phyloP scores from a whole-genome alignment of 2,888 invertebrate genomes.

The Plagodis dolabraria region DNA sequence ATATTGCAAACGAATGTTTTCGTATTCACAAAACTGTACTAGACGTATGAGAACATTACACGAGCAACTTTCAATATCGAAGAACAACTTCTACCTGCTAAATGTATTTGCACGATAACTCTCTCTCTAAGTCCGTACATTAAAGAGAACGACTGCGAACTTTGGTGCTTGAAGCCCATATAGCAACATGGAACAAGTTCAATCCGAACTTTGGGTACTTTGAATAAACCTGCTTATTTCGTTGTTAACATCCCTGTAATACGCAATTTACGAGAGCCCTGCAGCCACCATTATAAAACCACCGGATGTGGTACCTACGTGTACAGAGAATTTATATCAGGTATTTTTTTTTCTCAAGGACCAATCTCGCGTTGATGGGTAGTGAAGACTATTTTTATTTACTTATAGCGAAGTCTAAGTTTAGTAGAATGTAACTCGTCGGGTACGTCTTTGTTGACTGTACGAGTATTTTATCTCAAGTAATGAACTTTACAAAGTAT shows the following conservation, averaged over 20 bases:
- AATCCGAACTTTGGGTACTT: conserved; percentile 9
- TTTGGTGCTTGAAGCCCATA: conserved; percentile 25
- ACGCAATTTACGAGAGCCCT: not conserved
- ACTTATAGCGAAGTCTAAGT: too few relatives aligned
- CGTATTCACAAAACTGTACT: conserved; percentile 23
- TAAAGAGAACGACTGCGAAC: conserved; percentile 40
- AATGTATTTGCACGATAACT: conserved; percentile 28
- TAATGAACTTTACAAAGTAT: too few relatives aligned
- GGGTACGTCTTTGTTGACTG: too few relatives aligned
- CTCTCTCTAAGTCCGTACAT: conserved; percentile 29
- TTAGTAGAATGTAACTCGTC: too few relatives aligned
- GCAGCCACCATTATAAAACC: not conserved
- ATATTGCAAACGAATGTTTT: conserved; percentile 8
- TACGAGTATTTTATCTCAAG: too few relatives aligned
- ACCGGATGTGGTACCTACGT: too few relatives aligned
- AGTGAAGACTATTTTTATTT: too few relatives aligned
- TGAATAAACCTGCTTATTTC: conserved; percentile 15
- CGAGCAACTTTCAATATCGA: conserved; percentile 28
- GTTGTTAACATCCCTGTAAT: conserved; percentile 5
- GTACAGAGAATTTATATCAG: too few relatives aligned
- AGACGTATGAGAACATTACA: conserved; percentile 23
- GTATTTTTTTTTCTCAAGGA: too few relatives aligned
- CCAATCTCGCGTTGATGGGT: too few relatives aligned
- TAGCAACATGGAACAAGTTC: conserved; percentile 21
- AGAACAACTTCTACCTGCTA: conserved; percentile 21